These are phyloP conservation scores for Himantopus leucocephalus DNA, from an alignment of 2,113 vertebrate species.

Conservation along the genomic window DNA sequence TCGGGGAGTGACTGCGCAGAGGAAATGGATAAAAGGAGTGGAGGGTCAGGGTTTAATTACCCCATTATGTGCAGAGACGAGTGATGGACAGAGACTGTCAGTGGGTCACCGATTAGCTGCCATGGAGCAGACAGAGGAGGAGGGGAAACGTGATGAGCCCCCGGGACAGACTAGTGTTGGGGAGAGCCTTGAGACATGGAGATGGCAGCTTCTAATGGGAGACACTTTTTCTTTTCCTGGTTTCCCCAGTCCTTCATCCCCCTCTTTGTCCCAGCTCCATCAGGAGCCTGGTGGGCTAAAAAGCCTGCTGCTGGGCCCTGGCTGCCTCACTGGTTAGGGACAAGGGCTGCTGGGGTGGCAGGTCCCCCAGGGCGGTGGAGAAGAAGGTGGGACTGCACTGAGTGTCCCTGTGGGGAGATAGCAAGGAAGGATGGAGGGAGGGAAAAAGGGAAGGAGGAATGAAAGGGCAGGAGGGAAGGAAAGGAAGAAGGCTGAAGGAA, in stretches of 20 bases:
- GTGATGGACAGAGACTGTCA: slow-evolving; percentile 64
- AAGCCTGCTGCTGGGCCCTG: not conserved
- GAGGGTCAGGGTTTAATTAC: slow-evolving; percentile 77
- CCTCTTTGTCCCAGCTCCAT: not conserved
- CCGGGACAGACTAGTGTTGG: not conserved
- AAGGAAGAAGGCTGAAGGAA: not conserved
- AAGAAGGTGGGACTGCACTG: not conserved
- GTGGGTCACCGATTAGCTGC: slow-evolving; percentile 50
- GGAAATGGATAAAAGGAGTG: slow-evolving; percentile 68
- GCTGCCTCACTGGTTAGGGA: not conserved
- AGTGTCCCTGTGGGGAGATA: not conserved
- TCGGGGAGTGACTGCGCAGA: slow-evolving; percentile 24
- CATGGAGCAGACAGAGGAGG: not conserved
- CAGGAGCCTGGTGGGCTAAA: not conserved
- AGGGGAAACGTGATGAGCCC: not conserved
- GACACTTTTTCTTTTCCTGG: not conserved
- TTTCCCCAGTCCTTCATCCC: not conserved
- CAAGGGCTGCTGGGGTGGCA: not conserved
- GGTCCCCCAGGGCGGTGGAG: not conserved
- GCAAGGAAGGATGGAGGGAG: not conserved
- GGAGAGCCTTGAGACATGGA: not conserved
- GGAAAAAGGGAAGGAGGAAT: not conserved
- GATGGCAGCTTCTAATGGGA: not conserved
- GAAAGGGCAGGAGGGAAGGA: not conserved
- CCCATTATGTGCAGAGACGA: slow-evolving; percentile 58